Evolutionary conservation across 2,888 invertebrate species (phyloP).

Genomic region (Leucozona laternaria): DNA sequence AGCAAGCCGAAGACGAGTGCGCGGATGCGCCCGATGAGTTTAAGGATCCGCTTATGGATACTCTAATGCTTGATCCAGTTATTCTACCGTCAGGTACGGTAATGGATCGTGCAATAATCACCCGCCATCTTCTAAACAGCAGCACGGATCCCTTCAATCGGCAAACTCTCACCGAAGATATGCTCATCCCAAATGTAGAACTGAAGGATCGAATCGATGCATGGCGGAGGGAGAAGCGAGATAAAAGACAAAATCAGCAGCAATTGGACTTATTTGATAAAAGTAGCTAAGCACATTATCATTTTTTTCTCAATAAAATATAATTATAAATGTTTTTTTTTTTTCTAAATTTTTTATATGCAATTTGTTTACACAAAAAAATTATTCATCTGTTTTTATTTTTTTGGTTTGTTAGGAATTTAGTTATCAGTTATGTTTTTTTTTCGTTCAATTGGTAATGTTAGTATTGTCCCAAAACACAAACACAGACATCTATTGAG

Average conservation of each 20-base stretch:
- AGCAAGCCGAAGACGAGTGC: slow-evolving; percentile 95
- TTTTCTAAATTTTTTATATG: slow-evolving; percentile 59
- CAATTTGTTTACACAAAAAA: slow-evolving; percentile 60
- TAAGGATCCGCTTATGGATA: slow-evolving; percentile 98
- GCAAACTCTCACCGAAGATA: slow-evolving; percentile 96
- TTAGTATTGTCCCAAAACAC: slow-evolving; percentile 39
- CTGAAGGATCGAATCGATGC: slow-evolving; percentile 93
- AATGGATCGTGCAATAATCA: slow-evolving; percentile 97
- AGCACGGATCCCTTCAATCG: slow-evolving; percentile 99
- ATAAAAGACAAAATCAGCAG: slow-evolving; percentile 80
- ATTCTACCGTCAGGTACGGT: slow-evolving; percentile 94
- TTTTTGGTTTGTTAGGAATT: slow-evolving; percentile 58
- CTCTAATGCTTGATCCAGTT: slow-evolving; percentile 98
- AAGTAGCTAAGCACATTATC: slow-evolving; percentile 80
- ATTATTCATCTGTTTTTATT: slow-evolving; percentile 35
- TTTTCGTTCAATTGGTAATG: slow-evolving; percentile 55
- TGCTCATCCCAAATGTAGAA: slow-evolving; percentile 94
- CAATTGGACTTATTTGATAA: slow-evolving; percentile 80
- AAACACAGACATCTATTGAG: not conserved
- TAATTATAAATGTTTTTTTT: slow-evolving; percentile 33
- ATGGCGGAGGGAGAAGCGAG: slow-evolving; percentile 92
- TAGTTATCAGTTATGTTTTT: slow-evolving; percentile 54
- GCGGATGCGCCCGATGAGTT: slow-evolving; percentile 99
- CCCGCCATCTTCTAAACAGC: slow-evolving; percentile 96
- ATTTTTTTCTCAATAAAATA: slow-evolving; percentile 52